Conservation (phyloP, 2,888 invertebrate species). For the Parnassius apollo region DNA sequence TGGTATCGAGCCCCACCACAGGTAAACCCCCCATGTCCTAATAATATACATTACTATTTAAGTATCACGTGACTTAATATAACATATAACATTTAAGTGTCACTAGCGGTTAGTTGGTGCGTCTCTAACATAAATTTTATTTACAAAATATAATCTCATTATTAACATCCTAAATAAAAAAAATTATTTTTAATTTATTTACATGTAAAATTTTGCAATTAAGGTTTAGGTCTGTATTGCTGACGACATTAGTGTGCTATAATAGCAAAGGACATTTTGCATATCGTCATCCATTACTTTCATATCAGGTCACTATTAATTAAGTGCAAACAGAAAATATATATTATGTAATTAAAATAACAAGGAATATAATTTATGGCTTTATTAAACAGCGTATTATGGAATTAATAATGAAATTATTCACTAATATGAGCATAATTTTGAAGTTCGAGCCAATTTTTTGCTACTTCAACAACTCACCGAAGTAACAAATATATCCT, state of each 20-base stretch:
- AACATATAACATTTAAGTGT: constrained; percentile 8
- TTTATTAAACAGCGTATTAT: no score
- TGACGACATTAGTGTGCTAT: no score
- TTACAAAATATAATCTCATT: constrained; percentile 27
- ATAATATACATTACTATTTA: no score
- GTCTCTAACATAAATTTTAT: constrained; percentile 36
- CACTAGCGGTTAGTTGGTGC: constrained; percentile 40
- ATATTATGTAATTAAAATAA: not conserved
- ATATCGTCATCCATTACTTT: no score
- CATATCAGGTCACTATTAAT: no score
- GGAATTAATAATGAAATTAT: constrained; percentile 34
- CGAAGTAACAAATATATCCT: constrained; percentile 79
- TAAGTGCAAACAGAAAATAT: no score
- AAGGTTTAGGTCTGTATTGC: no score
- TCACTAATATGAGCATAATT: constrained; percentile 22
- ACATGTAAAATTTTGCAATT: not conserved
- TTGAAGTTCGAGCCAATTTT: constrained; percentile 38
- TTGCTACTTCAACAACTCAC: constrained; percentile 70
- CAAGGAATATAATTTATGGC: not conserved
- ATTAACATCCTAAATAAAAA: not conserved
- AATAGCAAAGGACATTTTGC: no score
- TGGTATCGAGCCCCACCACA: no score
- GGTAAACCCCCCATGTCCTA: no score
- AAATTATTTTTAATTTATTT: constrained; percentile 10
- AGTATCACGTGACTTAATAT: no score